Percentiles rank a stretch among this genome's conserved stretches.
Evolutionary conservation across 2,113 vertebrate genomes (phyloP).

Genomic region (Psammodynastes pulverulentus): DNA sequence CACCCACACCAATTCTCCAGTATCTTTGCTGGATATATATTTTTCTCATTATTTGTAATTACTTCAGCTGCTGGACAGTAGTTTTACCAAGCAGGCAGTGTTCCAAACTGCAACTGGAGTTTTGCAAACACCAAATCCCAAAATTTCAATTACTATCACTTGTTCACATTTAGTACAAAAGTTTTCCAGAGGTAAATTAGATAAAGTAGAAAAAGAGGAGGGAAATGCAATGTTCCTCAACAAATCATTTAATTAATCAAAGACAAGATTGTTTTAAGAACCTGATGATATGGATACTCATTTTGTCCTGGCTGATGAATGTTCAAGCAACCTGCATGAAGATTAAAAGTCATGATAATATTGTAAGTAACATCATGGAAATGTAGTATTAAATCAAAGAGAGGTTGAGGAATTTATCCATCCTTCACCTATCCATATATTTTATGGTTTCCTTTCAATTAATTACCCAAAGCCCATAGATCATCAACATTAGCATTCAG

Average conservation of each 20-base stretch:
- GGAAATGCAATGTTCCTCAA: background rate
- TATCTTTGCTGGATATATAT: conserved; percentile 3
- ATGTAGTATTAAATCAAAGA: background rate
- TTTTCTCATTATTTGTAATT: conserved; percentile 33
- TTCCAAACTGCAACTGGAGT: background rate
- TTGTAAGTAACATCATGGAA: background rate
- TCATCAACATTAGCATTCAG: background rate
- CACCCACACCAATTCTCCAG: conserved; percentile 5
- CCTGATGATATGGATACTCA: background rate
- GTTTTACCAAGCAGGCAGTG: background rate
- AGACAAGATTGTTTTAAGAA: background rate
- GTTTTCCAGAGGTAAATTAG: background rate
- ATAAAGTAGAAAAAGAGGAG: background rate
- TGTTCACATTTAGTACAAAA: conserved; percentile 13
- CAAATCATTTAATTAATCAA: conserved; percentile 15
- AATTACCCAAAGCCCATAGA: background rate
- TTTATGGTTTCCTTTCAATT: background rate
- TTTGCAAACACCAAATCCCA: background rate
- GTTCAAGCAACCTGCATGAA: background rate
- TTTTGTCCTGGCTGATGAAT: background rate
- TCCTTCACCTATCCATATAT: background rate
- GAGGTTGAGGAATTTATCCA: background rate
- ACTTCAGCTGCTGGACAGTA: conserved; percentile 33
- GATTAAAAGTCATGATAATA: background rate
- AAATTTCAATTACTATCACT: conserved; percentile 18